Evolutionary conservation across 92 coral and sea anemone species (phyloP), one percentile per base, ranked within the genome.

Genomic region (Porites lobata): DNA sequence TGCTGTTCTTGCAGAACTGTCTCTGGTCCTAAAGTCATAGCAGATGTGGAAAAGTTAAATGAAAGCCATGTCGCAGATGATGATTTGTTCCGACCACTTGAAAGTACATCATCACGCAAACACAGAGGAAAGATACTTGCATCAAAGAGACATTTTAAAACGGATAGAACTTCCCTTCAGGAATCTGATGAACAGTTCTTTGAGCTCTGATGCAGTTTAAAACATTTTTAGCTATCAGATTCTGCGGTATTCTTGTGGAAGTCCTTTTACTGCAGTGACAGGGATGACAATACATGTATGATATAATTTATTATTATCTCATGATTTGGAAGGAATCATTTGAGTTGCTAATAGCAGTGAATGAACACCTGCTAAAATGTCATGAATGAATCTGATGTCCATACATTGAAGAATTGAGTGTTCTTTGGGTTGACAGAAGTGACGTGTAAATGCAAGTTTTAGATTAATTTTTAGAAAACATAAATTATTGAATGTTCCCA

Each of bases 101-200:
- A 88, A 83, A 65, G 29, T 69, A 78, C 50, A 38, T 24, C 81
- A 22, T 67, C 68, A n/a, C 64, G 84, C 13, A 65, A 65, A 20
- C 81, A 67, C 51, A 67, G 76, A 32, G 89, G 78, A 21, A 78
- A 76, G 72, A 43, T 51, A 13, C 83, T 83, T 2, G 57, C 89
- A 8, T 76, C 93, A 24, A 89, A 83, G 18, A 57, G 87, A 71
- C 63, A 20, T n/a, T 86, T 82, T 10, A 90, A 53, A 47, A 83
- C 50, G 75, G 89, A 80, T 13, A 82, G 70, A 54, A 80, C 96
- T 62, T 83, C 79, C 11, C 58, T 81, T 51, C 80, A 72, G 71
- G 78, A 86, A 50, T 74, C 74, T n/a, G 96, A 89, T 18, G 96
- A 93, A 10, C 96, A 93, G 77, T 90, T 93, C 81, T 93, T 90